Base-by-base conservation (phyloP, 2,888 invertebrate species). In the Rhagonycha lutea region DNA sequence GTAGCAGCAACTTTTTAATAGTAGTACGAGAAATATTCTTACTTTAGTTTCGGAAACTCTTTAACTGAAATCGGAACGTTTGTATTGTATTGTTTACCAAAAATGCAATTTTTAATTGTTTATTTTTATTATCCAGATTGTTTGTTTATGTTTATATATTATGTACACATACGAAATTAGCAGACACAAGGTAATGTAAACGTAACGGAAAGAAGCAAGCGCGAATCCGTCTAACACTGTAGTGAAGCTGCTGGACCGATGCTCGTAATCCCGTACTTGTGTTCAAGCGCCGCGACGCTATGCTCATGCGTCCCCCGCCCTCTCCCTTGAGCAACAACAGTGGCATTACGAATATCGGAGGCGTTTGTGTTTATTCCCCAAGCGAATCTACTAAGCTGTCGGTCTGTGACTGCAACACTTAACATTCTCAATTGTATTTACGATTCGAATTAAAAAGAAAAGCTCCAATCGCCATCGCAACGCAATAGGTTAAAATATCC, bases 261-360 rank as follows among this genome's bases (percentile, higher is more conserved):
- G 86, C 83, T 82, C 84, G 85, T 86, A 88, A 88, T 87, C 87
- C 87, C 83, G 87, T 87, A 88, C 88, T 88, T 88, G 88, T 88
- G 87, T 87, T 87, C 85, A 86, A 87, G 85, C 87, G 86, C 85
- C 88, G 86, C 85, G 87, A 84, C 86, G 87, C 86, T 85, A 80
- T 86, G 88, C 88, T 88, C 88, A 87, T 88, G 87, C 88, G 88
- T 87, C 86, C 85, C 86, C 85, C 85, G 83, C 84, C 83, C 82
- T 80, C 82, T 84, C 83, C 82, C 81, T 80, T 82, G 80, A 81
- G 77, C 82, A 81, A 85, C 85, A 86, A 86, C 86, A 86, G 86
- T 85, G 86, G 86, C 86, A 86, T 86, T 85, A 86, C 83, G 86
- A 85, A 85, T 86, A 86, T 86, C 85, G 87, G 83, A 86, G 86